These are phyloP conservation scores for Lytechinus variegatus DNA, from an alignment of 35 echinoderm and acorn worm species.

Conservation along the genomic window DNA sequence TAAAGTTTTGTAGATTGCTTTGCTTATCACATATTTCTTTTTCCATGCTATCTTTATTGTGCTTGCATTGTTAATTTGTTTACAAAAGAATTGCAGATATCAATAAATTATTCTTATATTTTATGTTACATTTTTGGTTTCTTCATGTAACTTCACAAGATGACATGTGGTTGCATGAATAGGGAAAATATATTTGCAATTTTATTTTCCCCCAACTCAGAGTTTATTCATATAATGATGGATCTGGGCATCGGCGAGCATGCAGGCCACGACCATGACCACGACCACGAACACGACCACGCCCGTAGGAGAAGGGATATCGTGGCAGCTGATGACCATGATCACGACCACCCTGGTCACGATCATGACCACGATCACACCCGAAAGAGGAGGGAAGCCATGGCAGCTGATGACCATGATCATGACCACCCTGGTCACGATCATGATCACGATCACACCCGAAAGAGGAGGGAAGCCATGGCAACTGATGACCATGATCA, in stretches of 20 bases:
- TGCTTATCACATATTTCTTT: no score
- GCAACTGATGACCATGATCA: no score
- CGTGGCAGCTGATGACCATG: background rate
- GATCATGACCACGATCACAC: background rate
- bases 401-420: background rate
- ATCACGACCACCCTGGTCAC: background rate
- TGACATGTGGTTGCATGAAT: no score
- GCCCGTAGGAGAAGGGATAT: background rate
- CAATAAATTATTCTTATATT: no score
- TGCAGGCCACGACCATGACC: background rate
- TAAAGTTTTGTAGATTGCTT: no score
- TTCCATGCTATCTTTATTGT: no score
- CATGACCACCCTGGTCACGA: background rate
- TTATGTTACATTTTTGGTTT: no score
- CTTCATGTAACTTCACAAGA: no score
- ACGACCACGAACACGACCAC: background rate
- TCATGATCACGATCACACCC: background rate
- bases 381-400: background rate
- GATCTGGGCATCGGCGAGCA: background rate
- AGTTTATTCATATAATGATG: background rate
- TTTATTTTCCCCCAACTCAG: background rate
- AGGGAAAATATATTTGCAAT: no score
- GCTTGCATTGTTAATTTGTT: no score
- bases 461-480: background rate
- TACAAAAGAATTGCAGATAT: no score